phyloP scores from a whole-genome alignment of 2,113 vertebrate genomes.

The Charina bottae region DNA sequence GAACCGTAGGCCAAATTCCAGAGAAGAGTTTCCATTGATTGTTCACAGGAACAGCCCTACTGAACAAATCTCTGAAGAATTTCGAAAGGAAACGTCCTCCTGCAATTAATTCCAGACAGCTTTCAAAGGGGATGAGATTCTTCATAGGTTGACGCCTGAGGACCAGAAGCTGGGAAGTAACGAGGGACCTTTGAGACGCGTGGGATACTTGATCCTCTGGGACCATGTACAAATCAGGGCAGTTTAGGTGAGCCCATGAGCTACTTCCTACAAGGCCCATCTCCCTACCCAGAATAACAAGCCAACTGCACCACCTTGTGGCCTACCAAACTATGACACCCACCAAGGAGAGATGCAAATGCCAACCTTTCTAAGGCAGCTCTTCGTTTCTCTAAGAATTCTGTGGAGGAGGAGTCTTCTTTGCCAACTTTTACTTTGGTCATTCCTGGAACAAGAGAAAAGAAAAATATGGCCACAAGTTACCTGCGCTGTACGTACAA shows the following conservation, averaged over 20 bases:
- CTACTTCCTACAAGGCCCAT: background rate
- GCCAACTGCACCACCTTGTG: background rate
- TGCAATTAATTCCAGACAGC: background rate
- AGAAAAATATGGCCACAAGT: background rate
- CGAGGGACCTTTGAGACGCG: background rate
- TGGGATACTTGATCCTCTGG: background rate
- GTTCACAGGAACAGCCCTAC: background rate
- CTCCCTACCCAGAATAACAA: background rate
- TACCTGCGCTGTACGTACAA: background rate
- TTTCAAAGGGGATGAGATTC: background rate
- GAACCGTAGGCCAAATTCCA: background rate
- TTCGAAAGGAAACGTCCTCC: too few relatives aligned
- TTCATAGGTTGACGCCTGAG: background rate
- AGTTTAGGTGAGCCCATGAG: background rate
- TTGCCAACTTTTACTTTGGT: conserved; percentile 99
- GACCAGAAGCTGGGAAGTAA: background rate
- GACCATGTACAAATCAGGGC: background rate
- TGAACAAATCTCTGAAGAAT: background rate
- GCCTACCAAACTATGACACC: background rate
- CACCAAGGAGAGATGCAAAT: background rate
- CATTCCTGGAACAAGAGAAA: conserved; percentile 82
- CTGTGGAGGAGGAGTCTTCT: conserved; percentile 93
- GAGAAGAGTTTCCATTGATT: background rate
- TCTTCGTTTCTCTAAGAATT: conserved; percentile 94
- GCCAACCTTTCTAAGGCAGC: conserved; percentile 91